Evolutionary conservation across 2,797 vertebrate species (phyloP), one percentile per base, ranked within the genome.

Genomic region (Sebastiscus albofasciatus): DNA sequence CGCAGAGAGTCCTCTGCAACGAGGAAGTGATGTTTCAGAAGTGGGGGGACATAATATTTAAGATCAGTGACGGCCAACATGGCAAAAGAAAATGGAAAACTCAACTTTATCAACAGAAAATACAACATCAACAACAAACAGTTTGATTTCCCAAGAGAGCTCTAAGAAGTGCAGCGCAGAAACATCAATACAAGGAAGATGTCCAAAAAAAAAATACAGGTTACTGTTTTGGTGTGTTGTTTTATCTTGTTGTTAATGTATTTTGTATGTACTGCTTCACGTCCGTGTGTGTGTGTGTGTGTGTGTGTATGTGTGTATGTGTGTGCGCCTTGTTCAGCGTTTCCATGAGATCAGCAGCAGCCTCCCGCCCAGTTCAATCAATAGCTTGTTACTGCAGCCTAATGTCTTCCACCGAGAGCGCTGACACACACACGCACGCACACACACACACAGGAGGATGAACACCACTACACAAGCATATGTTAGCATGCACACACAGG

Each of bases 331-430:
- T 34, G 49, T 80, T 73, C 78, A 80, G 82, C n/a, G 11, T 90
- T 89, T 92, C 86, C 83, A 79, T 89, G 79, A 91, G 82, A 91
- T 89, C 85, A 90, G 88, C 87, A 82, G 87, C 83, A 77, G 71
- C 84, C 79, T 87, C 74, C 77, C 5, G 54, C 74, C 71, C 68
- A 42, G 77, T 78, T 67, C 84, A 90, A 94, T 94, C 93, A 90
- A 94, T 93, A 93, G 79, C 90, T 92, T 92, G 91, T 92, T 92
- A 92, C 91, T 85, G 88, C 79, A 77, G 87, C 75, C 76, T 87
- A 91, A 92, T 92, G 79, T 86, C 88, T 92, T 85, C 77, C 81
- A 87, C 73, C 33, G 56, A 84, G 79, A 82, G 70, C 67, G 59
- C 70, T 74, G 26, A 85, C 72, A 88, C 71, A 85, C 54, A 82